Evolutionary conservation across 2,888 invertebrate genomes (phyloP).

Genomic region (Steinernema carpocapsae): DNA sequence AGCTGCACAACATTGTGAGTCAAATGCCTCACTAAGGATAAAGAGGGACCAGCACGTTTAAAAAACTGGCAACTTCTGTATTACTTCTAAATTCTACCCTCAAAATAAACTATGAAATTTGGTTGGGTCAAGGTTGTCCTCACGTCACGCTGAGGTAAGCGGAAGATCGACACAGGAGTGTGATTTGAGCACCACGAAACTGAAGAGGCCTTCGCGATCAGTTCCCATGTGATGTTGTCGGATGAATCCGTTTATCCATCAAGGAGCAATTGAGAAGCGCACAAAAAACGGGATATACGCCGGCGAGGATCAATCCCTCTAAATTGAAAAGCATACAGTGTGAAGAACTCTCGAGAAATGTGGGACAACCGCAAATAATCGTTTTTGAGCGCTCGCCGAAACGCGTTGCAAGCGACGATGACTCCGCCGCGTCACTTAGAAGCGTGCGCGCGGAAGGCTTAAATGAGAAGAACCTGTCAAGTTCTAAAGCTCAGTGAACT

Average conservation of each 20-base stretch:
- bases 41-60: no score
- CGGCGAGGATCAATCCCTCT: constrained; percentile 27
- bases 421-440: neutral
- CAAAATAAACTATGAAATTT: no score
- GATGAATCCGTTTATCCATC: constrained; percentile 32
- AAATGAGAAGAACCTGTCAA: no score
- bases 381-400: neutral
- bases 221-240: constrained; percentile 32
- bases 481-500: neutral
- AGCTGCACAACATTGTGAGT: no score
- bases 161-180: no score
- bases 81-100: no score
- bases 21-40: no score
- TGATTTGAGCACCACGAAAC: no score
- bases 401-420: neutral
- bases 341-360: constrained; percentile 33
- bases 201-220: neutral
- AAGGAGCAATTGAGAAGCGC: constrained; percentile 21
- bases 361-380: constrained; percentile 27
- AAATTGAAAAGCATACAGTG: constrained; percentile 35
- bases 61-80: no score
- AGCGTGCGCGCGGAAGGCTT: no score
- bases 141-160: no score
- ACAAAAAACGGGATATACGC: constrained; percentile 27
- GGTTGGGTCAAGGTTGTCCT: no score